A percentile compares a stretch with the other conserved stretches of the same genome.
phyloP scores from a whole-genome alignment of 2,797 vertebrate genomes.

The Melanotaenia trifasciata region DNA sequence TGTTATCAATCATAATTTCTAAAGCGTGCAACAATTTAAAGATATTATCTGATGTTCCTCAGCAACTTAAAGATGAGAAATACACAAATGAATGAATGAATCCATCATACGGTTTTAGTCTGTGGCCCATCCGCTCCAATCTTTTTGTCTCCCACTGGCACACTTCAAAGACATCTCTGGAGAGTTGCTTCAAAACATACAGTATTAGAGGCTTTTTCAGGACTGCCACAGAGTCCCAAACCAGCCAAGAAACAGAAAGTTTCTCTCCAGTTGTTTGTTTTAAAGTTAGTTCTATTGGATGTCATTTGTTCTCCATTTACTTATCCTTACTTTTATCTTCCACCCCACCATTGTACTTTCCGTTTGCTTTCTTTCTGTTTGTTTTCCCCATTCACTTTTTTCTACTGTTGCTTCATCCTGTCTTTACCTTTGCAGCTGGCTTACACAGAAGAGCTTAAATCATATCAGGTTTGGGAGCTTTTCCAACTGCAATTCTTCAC shows the following conservation, averaged over 20 bases:
- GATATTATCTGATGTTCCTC: neutral
- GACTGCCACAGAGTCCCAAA: conserved; percentile 59
- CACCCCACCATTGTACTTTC: conserved; percentile 47
- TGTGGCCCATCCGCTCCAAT: conserved; percentile 52
- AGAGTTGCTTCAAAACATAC: conserved; percentile 64
- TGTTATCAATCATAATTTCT: neutral
- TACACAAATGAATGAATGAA: conserved; percentile 56
- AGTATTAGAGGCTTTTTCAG: conserved; percentile 59
- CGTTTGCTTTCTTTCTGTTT: conserved; percentile 52
- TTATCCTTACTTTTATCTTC: conserved; percentile 67
- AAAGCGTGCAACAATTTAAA: conserved; percentile 3
- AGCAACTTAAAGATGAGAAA: conserved; percentile 26
- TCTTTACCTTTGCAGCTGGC: conserved; percentile 58
- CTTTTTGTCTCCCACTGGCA: conserved; percentile 55
- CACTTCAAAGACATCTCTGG: conserved; percentile 70
- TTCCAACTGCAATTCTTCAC: conserved; percentile 62
- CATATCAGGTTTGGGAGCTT: conserved; percentile 59
- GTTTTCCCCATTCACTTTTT: conserved; percentile 54
- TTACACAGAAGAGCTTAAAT: conserved; percentile 69
- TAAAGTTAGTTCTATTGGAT: conserved; percentile 63
- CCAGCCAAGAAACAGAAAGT: conserved; percentile 66
- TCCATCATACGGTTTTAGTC: conserved; percentile 52
- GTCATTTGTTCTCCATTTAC: conserved; percentile 66
- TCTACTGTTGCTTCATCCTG: conserved; percentile 49
- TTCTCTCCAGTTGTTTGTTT: conserved; percentile 69